Base-by-base conservation (phyloP, 2,797 vertebrate genomes). In the Paratrypauchen microcephalus region DNA sequence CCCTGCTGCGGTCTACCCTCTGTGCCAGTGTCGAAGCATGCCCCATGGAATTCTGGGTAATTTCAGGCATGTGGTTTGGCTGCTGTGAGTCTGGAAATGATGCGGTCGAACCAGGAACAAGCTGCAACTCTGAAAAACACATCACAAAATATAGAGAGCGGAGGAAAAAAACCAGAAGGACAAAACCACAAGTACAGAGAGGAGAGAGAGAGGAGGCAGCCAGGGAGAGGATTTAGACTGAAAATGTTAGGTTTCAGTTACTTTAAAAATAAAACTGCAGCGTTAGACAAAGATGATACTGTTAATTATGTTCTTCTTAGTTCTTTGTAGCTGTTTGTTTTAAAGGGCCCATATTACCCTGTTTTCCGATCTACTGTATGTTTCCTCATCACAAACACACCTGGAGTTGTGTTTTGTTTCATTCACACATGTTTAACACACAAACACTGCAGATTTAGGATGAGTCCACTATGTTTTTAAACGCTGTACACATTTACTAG, bases 21-120 rank as follows among this genome's bases (percentile, higher is more conserved):
- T 8, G 11, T 16, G 24, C 55, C 88, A 76, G 79, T 21, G 82
- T 86, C 62, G 73, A 65, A 83, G 66, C 76, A 61, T 71, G 67
- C 77, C 69, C 65, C 41, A 26, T 82, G 70, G 84, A 90, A 88
- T 86, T 75, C 83, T 86, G 79, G 83, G 79, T 75, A 83, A 88
- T 74, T 81, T 60, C 28, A 77, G 76, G 86, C 74, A 74, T 87
- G 86, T 61, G 87, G 87, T 84, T 82, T 85, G 83, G 86, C 76
- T 18, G 55, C 68, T 18, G 71, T 21, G 75, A 64, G 8, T 0
- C 28, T 28, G 28, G 58, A 36, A 32, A 85, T 70, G 6, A 78
- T 81, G 83, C 2, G 84, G 88, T 87, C 71, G 64, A 79, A 79
- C 69, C 79, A 78, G 77, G 57, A 88, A 79, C 81, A 82, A 71